Base-by-base conservation (phyloP, 23 tunicate species). In the Aplidium turbinatum region DNA sequence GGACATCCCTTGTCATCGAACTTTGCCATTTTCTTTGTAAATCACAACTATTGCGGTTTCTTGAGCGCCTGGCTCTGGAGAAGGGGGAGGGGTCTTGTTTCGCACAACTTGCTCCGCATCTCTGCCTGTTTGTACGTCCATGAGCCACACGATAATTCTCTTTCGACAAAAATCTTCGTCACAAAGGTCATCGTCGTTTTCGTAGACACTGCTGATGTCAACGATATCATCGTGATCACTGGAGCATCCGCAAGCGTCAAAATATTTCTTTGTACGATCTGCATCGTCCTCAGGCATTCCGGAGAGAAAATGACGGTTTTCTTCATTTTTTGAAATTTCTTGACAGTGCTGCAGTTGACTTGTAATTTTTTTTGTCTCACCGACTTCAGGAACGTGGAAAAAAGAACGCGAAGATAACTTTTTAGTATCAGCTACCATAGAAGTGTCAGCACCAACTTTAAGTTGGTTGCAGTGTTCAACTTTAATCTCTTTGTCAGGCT, bases 21-120 rank as follows among this genome's bases (percentile, higher is more conserved):
- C n/a, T n/a, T n/a, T n/a, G n/a, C n/a, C n/a, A n/a, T n/a, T n/a
- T n/a, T n/a, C n/a, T n/a, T n/a, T 47, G 45, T 61, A 76, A 76
- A 78, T 75, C 4, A 78, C 83, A 0, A 68, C 74, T 24, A 78
- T 78, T 3, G 83, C 83, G 22, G 74, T 78, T 66, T 78, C 64
- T 29, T 53, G 65, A 3, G 50, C 23, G 75, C 46, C 53, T n/a
- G 75, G 83, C 18, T 65, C 75, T 0, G 83, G 83, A 1, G 83
- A 78, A 11, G 83, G 83, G 29, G 75, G 75, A 1, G 83, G 83
- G 23, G 83, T 68, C 4, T 46, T 39, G 6, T 22, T 52, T 11
- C 74, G 33, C 2, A 67, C 69, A 13, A 53, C 66, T 23, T 40
- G 51, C 35, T 78, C 83, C 52, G 83, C 83, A 27, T 46, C 46